Percentiles rank a stretch among this genome's conserved stretches.
Conservation (phyloP, 2,113 vertebrate species). For the Gila orcuttii region DNA sequence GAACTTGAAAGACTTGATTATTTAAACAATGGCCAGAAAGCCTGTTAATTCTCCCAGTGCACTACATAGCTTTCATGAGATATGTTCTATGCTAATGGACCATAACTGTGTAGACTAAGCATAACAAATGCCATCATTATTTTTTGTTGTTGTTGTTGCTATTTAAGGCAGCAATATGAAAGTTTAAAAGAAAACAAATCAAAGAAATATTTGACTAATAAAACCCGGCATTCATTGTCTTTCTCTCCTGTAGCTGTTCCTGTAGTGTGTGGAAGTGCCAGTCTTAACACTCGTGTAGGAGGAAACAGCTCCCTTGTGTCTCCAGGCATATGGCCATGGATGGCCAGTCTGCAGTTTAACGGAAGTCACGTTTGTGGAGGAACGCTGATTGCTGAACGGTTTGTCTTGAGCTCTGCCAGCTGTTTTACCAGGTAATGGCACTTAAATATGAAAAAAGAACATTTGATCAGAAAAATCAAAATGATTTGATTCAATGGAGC, state of each 20-base stretch:
- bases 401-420: conserved; percentile 70
- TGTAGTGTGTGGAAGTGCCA: conserved; percentile 64
- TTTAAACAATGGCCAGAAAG: background rate
- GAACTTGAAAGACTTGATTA: background rate
- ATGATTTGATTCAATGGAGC: background rate
- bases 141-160: background rate
- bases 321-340: conserved; percentile 75
- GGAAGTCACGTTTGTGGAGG: conserved; percentile 73
- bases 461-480: background rate
- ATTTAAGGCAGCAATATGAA: too few species aligned
- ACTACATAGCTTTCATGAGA: background rate
- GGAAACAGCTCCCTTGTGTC: conserved; percentile 3
- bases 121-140: background rate
- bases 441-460: background rate
- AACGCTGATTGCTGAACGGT: conserved; percentile 69
- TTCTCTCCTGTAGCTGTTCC: conserved; percentile 31
- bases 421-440: conserved; percentile 66
- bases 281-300: conserved; percentile 34
- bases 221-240: background rate
- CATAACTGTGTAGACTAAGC: background rate
- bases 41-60: background rate
- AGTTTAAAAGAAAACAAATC: too few species aligned
- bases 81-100: background rate
- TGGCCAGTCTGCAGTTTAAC: conserved; percentile 73
- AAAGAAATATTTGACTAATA: background rate